Conservation (phyloP, 2,113 vertebrate species). For the Noturus placidus region DNA sequence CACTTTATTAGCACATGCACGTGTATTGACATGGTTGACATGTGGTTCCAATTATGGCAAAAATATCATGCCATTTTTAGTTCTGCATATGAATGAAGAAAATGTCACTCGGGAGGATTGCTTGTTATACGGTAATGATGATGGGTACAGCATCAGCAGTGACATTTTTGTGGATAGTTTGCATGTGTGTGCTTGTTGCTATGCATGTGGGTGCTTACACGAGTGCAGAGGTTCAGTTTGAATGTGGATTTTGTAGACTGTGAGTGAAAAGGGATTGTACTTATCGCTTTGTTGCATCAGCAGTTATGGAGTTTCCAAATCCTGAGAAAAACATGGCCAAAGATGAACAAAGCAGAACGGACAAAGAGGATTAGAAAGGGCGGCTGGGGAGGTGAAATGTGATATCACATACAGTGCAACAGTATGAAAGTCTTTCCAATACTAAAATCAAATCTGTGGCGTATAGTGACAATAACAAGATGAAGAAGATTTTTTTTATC, state of each 20-base stretch:
- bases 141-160: background rate
- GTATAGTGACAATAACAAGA: background rate
- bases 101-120: conserved; percentile 4
- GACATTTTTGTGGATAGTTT: background rate
- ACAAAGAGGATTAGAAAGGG: conserved; percentile 64
- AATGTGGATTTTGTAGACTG: conserved; percentile 62
- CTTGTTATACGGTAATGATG: background rate
- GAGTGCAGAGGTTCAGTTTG: conserved; percentile 66
- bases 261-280: conserved; percentile 61
- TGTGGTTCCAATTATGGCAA: background rate
- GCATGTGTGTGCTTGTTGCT: conserved; percentile 24
- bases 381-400: background rate
- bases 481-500: background rate
- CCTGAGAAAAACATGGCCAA: conserved; percentile 47
- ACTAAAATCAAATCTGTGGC: background rate
- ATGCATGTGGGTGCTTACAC: conserved; percentile 54
- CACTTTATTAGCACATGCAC: conserved; percentile 23
- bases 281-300: conserved; percentile 70
- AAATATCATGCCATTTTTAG: conserved; percentile 1
- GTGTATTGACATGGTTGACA: conserved; percentile 14
- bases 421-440: background rate
- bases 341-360: conserved; percentile 58
- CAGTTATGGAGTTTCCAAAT: conserved; percentile 66
- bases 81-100: conserved; percentile 7
- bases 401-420: background rate